These are phyloP conservation scores for Syrmaticus mikado DNA, from an alignment of 2,113 vertebrate species.

Conservation along the genomic window DNA sequence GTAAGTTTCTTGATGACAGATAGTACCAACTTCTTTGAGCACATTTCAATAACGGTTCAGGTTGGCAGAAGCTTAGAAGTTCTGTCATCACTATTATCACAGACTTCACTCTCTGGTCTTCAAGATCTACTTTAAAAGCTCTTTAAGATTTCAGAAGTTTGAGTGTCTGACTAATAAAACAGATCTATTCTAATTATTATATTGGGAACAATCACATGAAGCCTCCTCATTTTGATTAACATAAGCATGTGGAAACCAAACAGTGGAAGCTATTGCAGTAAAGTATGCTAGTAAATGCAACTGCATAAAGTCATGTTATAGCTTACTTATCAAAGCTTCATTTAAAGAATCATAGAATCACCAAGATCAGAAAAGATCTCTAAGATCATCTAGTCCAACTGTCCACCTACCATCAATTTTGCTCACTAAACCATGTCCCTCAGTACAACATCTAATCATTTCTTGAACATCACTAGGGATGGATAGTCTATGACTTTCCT, in stretches of 20 bases:
- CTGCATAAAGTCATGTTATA: neutral
- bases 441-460: no score
- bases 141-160: neutral
- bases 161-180: neutral
- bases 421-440: no score
- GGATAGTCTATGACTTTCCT: no score
- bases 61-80: neutral
- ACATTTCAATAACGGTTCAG: neutral
- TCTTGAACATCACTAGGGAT: no score
- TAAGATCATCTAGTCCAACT: no score
- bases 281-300: neutral
- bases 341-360: neutral
- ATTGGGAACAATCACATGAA: neutral
- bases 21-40: neutral
- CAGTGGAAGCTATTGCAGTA: neutral
- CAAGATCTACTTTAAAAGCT: neutral
- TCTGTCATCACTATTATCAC: neutral
- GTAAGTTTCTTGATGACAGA: neutral
- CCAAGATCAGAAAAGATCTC: no score
- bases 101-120: neutral
- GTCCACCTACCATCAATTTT: no score
- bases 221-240: neutral
- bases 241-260: neutral
- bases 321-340: neutral
- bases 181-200: neutral